Conservation (phyloP, 2,797 vertebrate species). For the Aeoliscus strigatus region DNA sequence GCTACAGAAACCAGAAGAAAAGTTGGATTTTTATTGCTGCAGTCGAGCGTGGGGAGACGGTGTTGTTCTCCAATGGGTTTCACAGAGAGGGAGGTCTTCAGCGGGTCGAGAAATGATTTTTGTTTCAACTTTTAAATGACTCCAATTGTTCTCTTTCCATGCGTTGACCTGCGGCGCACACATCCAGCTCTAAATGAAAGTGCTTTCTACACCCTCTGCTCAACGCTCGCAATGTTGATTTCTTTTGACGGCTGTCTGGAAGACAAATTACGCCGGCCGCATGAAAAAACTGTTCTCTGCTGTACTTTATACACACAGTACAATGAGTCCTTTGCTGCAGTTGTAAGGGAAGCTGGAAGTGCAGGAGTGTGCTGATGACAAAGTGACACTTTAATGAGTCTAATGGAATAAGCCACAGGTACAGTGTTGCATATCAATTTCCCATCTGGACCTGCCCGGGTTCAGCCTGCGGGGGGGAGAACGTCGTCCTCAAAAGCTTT, state of each 20-base stretch:
- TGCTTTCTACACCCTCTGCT: slow-evolving; percentile 22
- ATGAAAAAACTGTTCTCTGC: slow-evolving; percentile 40
- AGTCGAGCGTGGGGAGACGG: no score
- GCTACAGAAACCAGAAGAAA: no score
- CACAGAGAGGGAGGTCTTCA: no score
- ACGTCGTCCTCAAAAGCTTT: slow-evolving; percentile 29
- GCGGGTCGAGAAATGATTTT: no score
- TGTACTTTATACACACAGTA: slow-evolving; percentile 42
- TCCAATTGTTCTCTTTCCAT: slow-evolving; percentile 6
- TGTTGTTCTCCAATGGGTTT: no score
- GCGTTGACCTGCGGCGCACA: slow-evolving; percentile 3
- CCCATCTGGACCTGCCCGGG: slow-evolving; percentile 40
- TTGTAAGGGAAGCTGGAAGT: slow-evolving; percentile 42
- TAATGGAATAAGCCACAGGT: slow-evolving; percentile 64
- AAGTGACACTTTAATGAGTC: slow-evolving; percentile 68
- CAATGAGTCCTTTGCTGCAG: slow-evolving; percentile 61
- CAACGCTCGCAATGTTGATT: slow-evolving; percentile 37
- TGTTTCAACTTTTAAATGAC: no score
- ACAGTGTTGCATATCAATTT: slow-evolving; percentile 54
- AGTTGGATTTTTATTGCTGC: no score
- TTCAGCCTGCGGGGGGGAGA: slow-evolving; percentile 27
- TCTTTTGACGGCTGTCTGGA: slow-evolving; percentile 50
- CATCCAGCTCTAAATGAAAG: slow-evolving; percentile 17
- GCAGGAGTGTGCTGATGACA: slow-evolving; percentile 53
- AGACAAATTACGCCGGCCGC: slow-evolving; percentile 57